Evolutionary conservation across 1,140 invertebrate species (phyloP).

Genomic region (Acromyrmex heyeri): DNA sequence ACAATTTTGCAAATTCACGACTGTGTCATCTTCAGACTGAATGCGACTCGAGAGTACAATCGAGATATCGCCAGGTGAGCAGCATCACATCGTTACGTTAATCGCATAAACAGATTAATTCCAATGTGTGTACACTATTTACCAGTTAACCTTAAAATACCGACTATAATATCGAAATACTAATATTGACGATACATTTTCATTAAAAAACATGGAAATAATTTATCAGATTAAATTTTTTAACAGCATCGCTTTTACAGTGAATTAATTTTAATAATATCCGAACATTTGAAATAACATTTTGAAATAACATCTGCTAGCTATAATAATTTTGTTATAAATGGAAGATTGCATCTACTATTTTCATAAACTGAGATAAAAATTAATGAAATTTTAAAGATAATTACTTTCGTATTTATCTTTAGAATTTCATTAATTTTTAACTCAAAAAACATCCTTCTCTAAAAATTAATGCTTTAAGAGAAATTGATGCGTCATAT

Average conservation of each 20-base stretch:
- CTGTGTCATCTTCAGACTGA: not conserved
- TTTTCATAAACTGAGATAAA: not conserved
- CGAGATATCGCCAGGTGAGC: constrained; percentile 13
- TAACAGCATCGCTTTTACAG: not conserved
- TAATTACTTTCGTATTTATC: not conserved
- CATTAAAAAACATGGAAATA: not conserved
- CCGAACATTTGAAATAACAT: not conserved
- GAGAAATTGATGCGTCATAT: constrained; percentile 18
- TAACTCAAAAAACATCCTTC: not conserved
- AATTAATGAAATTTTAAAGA: too few species aligned
- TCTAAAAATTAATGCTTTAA: constrained; percentile 10
- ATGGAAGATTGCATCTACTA: not conserved
- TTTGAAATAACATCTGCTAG: not conserved
- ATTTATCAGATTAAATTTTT: not conserved
- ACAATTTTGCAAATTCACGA: constrained; percentile 13
- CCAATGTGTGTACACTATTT: not conserved
- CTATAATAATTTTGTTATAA: not conserved
- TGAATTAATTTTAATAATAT: constrained; percentile 12
- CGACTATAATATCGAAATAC: not conserved
- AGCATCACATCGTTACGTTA: not conserved
- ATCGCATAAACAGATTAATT: not conserved
- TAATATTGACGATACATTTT: not conserved
- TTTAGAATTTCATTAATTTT: constrained; percentile 11
- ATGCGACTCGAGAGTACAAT: not conserved
- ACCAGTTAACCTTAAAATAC: not conserved